Evolutionary conservation across 92 coral and sea anemone species (phyloP).

Genomic region (Meandrina meandrites): DNA sequence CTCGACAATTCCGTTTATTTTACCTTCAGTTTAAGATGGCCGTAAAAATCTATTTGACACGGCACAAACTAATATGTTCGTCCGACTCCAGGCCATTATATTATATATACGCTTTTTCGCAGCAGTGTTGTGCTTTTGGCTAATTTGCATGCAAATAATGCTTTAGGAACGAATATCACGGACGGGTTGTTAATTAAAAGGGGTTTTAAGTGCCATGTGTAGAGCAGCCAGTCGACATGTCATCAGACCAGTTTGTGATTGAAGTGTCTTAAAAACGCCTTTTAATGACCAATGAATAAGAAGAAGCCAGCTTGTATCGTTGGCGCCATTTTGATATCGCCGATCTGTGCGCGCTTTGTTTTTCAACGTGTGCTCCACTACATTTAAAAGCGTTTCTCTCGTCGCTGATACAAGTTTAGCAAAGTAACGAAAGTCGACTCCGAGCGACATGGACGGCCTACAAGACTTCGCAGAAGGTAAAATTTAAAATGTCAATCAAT

Average conservation of each 20-base stretch:
- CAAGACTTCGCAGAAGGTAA: conserved; percentile 32
- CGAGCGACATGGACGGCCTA: conserved; percentile 10
- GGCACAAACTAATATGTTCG: not conserved
- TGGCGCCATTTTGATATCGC: conserved; percentile 25
- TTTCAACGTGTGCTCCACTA: not conserved
- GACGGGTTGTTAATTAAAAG: conserved; percentile 48
- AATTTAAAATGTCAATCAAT: not conserved
- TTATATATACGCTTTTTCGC: conserved; percentile 23
- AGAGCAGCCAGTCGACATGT: conserved; percentile 38
- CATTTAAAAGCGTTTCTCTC: not conserved
- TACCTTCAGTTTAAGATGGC: not conserved
- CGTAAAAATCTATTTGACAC: conserved; percentile 7
- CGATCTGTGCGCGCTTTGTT: not conserved
- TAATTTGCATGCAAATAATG: conserved; percentile 51
- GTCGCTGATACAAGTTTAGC: not conserved
- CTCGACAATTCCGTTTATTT: not conserved
- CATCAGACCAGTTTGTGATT: conserved; percentile 38
- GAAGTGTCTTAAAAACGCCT: conserved; percentile 43
- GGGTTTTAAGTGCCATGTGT: conserved; percentile 56
- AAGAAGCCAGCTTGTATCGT: conserved; percentile 20
- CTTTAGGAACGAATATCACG: conserved; percentile 47
- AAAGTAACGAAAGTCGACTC: conserved; percentile 1
- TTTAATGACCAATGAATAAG: conserved; percentile 26
- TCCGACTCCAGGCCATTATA: conserved; percentile 5
- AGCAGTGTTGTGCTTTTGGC: conserved; percentile 45